phyloP scores from a whole-genome alignment of 2,888 invertebrate genomes.

The Troides aeacus region DNA sequence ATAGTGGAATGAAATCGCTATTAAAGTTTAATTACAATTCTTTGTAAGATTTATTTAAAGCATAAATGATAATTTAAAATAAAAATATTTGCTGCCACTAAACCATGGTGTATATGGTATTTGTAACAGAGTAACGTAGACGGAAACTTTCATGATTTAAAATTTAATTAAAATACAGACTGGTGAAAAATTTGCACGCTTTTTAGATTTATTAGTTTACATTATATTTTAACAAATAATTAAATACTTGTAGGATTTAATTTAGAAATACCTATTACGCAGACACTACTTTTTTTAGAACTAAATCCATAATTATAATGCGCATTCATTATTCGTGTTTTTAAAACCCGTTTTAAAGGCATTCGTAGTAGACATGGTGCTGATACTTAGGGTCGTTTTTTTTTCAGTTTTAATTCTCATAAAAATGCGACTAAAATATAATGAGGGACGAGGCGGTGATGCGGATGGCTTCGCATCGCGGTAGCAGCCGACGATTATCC shows the following conservation, averaged over 20 bases:
- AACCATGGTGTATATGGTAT: too few relatives aligned
- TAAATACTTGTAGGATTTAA: too few relatives aligned
- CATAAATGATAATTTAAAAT: neutral
- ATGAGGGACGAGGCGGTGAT: slow-evolving; percentile 46
- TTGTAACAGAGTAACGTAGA: too few relatives aligned
- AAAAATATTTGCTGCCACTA: too few relatives aligned
- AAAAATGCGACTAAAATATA: slow-evolving; percentile 60
- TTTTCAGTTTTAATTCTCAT: slow-evolving; percentile 59
- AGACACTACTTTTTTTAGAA: slow-evolving; percentile 38
- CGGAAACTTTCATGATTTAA: too few relatives aligned
- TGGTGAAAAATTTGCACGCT: too few relatives aligned
- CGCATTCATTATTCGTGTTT: slow-evolving; percentile 39
- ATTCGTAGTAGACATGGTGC: slow-evolving; percentile 45
- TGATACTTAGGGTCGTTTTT: slow-evolving; percentile 53
- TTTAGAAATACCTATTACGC: slow-evolving; percentile 28
- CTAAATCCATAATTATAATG: slow-evolving; percentile 39
- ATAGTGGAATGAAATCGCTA: neutral
- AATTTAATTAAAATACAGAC: too few relatives aligned
- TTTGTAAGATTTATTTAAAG: neutral
- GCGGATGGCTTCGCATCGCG: slow-evolving; percentile 49
- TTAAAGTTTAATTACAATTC: neutral
- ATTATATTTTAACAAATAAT: too few relatives aligned
- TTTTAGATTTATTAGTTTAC: too few relatives aligned
- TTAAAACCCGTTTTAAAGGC: slow-evolving; percentile 58
- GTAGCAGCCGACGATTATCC: slow-evolving; percentile 75